Evolutionary conservation across 2,888 invertebrate species (phyloP), one percentile per base, ranked within the genome.

Genomic region (Perdita meconis): DNA sequence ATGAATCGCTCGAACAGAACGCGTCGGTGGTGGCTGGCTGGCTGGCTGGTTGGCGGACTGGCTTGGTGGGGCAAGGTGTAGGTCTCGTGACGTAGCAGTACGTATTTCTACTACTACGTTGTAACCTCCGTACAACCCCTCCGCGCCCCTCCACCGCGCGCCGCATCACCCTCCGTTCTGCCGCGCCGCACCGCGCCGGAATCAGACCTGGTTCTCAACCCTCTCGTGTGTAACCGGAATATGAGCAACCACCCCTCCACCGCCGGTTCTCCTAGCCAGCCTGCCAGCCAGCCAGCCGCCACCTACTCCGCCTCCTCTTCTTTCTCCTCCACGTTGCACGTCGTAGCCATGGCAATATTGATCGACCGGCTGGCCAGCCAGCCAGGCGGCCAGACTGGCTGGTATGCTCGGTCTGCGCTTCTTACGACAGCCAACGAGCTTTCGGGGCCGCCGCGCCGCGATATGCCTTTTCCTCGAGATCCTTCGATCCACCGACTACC

Each of bases 341-440:
- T 78, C 88, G 91, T 91, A 89, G 86, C 79, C 90, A 90, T 91
- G 90, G 91, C 89, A 90, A 91, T 91, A 91, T 91, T 91, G 91
- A 91, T 90, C 90, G 83, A 80, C 69, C 86, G 78, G 81, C 69
- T 67, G 40, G 63, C 75, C 74, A 61, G 51, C 65, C 64, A 53
- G 60, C 78, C 83, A 69, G 78, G 64, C 69, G 44, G 59, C 67
- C 66, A 56, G 71, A 61, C 75, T 69, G 78, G 78, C 81, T 78
- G 81, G 74, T 71, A 80, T 72, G 74, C 80, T 79, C 71, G 65
- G 53, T 61, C 61, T 64, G 70, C 60, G 65, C 55, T 81, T 78
- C 68, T 78, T 78, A 79, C 69, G 67, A 72, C 81, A 67, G 61
- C 74, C 83, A 81, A 83, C 83, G 78, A 78, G 80, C 78, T 84